A percentile compares a stretch with the other conserved stretches of the same genome.
Conservation (phyloP, 1,140 invertebrate species). For the Drosophila athabasca region DNA sequence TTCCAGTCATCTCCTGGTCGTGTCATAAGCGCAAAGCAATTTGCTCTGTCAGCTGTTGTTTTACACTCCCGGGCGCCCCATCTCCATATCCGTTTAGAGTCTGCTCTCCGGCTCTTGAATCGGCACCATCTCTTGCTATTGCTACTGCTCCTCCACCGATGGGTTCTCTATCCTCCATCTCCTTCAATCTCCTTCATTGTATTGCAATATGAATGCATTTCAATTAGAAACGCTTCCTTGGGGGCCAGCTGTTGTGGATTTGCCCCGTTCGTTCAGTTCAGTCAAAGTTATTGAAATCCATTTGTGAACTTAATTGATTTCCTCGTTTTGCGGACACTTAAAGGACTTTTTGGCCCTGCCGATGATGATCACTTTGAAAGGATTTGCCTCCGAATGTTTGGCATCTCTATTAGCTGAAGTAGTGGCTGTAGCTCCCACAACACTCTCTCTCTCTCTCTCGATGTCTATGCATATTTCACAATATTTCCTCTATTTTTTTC, state of each 20-base stretch:
- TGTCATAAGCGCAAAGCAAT: conserved; percentile 75
- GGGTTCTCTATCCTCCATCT: background rate
- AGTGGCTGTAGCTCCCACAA: background rate
- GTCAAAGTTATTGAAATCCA: conserved; percentile 64
- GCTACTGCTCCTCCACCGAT: background rate
- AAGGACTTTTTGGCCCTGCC: background rate
- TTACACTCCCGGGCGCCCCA: background rate
- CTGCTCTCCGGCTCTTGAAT: background rate
- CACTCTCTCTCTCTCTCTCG: background rate
- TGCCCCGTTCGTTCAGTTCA: conserved; percentile 13
- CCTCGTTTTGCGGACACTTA: conserved; percentile 11
- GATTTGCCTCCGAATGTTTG: conserved; percentile 35
- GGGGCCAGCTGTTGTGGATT: conserved; percentile 54
- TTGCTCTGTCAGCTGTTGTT: conserved; percentile 62
- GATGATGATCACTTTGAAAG: conserved; percentile 15
- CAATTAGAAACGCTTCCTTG: conserved; percentile 68
- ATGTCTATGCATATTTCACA: conserved; percentile 46
- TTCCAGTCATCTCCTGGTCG: conserved; percentile 38
- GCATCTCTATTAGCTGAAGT: conserved; percentile 57
- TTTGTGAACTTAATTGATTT: conserved; percentile 71
- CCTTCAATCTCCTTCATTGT: conserved; percentile 32
- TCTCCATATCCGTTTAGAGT: background rate
- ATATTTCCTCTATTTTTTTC: conserved; percentile 22
- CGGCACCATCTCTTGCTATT: too few species aligned
- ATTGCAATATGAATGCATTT: conserved; percentile 75